phyloP scores from a whole-genome alignment of 2,797 vertebrate genomes.

The Tenualosa ilisha region DNA sequence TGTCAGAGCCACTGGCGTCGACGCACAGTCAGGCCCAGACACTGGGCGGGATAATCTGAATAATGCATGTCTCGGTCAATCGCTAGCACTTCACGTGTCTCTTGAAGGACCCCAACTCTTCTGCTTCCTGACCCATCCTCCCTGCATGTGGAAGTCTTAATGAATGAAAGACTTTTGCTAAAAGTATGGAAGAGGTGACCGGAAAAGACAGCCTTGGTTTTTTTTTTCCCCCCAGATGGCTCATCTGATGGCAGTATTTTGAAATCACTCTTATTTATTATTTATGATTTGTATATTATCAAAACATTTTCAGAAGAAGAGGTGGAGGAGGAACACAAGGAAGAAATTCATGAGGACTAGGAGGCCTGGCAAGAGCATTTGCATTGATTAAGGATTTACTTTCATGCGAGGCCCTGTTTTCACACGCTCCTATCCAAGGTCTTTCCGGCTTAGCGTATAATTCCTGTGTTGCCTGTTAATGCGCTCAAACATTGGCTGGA shows the following conservation, averaged over 20 bases:
- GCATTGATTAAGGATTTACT: slow-evolving; percentile 55
- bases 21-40: slow-evolving; percentile 38
- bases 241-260: not conserved
- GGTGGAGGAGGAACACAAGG: not conserved
- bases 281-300: not conserved
- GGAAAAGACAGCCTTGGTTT: not conserved
- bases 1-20: slow-evolving; percentile 45
- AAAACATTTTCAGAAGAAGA: not conserved
- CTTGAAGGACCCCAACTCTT: slow-evolving; percentile 1
- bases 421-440: slow-evolving; percentile 49
- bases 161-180: not conserved
- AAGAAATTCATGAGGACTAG: slow-evolving; percentile 47
- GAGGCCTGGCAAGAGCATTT: slow-evolving; percentile 49
- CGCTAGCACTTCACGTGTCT: slow-evolving; percentile 28
- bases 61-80: slow-evolving; percentile 45
- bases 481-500: slow-evolving; percentile 43
- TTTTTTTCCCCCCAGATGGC: not conserved
- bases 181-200: not conserved
- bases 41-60: slow-evolving; percentile 31
- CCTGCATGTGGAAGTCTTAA: slow-evolving; percentile 31
- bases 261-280: not conserved
- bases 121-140: slow-evolving; percentile 45
- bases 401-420: slow-evolving; percentile 45
- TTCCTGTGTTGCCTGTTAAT: slow-evolving; percentile 50
- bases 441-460: slow-evolving; percentile 50